phyloP scores from a whole-genome alignment of 2,797 vertebrate genomes.

The Chaetophractus vellerosus region DNA sequence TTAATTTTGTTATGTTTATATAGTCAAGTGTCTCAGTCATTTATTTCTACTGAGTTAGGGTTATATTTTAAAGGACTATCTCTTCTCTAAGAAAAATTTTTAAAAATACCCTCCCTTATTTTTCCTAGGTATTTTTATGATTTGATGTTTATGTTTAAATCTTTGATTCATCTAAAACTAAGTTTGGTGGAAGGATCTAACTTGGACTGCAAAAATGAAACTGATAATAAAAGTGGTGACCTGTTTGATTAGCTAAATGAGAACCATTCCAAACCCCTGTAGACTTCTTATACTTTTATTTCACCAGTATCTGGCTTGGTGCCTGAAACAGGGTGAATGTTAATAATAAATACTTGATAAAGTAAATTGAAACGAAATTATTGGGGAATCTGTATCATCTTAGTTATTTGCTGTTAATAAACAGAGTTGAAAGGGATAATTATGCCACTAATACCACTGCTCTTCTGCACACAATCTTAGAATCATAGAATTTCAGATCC shows the following conservation, averaged over 20 bases:
- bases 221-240: not conserved
- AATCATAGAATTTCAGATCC: constrained; percentile 35
- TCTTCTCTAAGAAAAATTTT: not conserved
- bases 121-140: constrained; percentile 8
- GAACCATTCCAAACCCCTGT: not conserved
- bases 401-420: not conserved
- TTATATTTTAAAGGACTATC: constrained; percentile 10
- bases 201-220: not conserved
- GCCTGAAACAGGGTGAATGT: not conserved
- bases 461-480: constrained; percentile 7
- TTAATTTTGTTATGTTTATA: constrained; percentile 39
- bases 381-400: not conserved
- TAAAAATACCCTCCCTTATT: not conserved
- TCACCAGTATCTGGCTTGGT: not conserved
- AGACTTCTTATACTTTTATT: not conserved
- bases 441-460: not conserved
- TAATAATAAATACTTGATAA: not conserved
- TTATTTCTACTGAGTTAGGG: not conserved
- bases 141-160: constrained; percentile 44
- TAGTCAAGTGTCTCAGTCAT: not conserved
- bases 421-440: not conserved
- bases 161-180: constrained; percentile 31
- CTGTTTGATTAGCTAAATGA: not conserved
- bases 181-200: not conserved
- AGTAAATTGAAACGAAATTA: constrained; percentile 41